Evolutionary conservation across 2,888 invertebrate genomes (phyloP), one percentile per base, ranked within the genome.

Genomic region (Nycteola revayana): DNA sequence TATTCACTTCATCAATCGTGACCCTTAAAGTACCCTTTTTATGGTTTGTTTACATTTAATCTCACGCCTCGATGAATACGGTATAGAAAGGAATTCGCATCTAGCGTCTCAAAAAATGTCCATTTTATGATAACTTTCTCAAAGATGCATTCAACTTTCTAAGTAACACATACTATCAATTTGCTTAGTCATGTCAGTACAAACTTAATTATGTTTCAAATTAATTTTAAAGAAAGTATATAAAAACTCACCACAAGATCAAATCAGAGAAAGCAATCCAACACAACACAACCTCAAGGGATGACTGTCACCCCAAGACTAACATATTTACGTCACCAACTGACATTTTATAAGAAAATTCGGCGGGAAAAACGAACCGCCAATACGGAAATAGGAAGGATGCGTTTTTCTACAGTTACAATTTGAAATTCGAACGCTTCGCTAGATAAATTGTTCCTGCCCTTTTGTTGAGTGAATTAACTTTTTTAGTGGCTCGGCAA

Each of bases 341-440:
- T 42, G 32, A 45, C 59, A 47, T 66, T 80, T 67, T 80, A 82
- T 82, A 65, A 44, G 38, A 38, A 42, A 60, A 70, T 65, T 49
- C 40, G 59, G 70, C 72, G 72, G 64, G 76, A 79, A 78, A 75
- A 73, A 72, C 73, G 23, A 46, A 47, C 43, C 34, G 49, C 71
- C 74, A 71, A 80, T 70, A 55, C 79, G 86, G 86, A 86, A 86
- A 64, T 50, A 79, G 85, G 85, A 83, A 83, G 73, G 81, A 78
- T 77, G 72, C 60, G 73, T 81, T 83, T 83, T 81, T 69, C 45
- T 55, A 51, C 55, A 30, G 47, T 54, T 62, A 64, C 67, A 75
- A 70, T 69, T 77, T 72, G 63, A 72, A 76, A 77, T 71, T 62
- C 47, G 47, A 71, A 75, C 82, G 85, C 70, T 83, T 68, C 75